Evolutionary conservation across 2,888 invertebrate species (phyloP), one percentile per base, ranked within the genome.

Genomic region (Aspidiotus rigidus): DNA sequence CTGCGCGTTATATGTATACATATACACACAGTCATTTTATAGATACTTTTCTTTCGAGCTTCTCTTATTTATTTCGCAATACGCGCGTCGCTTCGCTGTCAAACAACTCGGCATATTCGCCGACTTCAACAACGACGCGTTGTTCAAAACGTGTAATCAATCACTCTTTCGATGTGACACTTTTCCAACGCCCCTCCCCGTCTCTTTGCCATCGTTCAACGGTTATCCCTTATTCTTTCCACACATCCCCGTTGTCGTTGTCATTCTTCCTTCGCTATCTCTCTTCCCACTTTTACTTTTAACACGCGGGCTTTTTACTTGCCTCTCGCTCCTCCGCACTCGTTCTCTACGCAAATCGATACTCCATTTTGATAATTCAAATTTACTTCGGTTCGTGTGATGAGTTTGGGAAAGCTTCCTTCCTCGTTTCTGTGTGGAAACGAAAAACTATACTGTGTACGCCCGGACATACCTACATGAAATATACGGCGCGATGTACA

Each of bases 101-200:
- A 17, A 8, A 39, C 39, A 39, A 13, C 10, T 28, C 28, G 10
- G 16, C 59, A 56, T 57, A 64, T 66, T 57, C 64, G 64, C 56
- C 64, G 64, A 66, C 67, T 67, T 67, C 67, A 67, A 67, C 67
- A 67, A 59, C 67, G 67, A 59, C 67, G 28, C 28, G 67, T 67
- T 59, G 67, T 67, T 67, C 67, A 67, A 60, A 67, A 67, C 49
- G 67, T n/a, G n/a, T 67, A 67, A 67, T 67, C 67, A 67, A 67
- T 67, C 67, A 67, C 67, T 67, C 67, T 67, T 67, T 67, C 67
- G 60, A 67, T 67, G 67, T 67, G 67, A 67, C 67, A 67, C 67
- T 67, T 67, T 67, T 67, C 67, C 60, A 59, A 60, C 59, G 59
- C 60, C 53, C 40, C 67, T 59, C 67, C 17, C 2, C 7, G 56